phyloP scores from a whole-genome alignment of 2,113 vertebrate species.

The Campylomormyrus numenius region DNA sequence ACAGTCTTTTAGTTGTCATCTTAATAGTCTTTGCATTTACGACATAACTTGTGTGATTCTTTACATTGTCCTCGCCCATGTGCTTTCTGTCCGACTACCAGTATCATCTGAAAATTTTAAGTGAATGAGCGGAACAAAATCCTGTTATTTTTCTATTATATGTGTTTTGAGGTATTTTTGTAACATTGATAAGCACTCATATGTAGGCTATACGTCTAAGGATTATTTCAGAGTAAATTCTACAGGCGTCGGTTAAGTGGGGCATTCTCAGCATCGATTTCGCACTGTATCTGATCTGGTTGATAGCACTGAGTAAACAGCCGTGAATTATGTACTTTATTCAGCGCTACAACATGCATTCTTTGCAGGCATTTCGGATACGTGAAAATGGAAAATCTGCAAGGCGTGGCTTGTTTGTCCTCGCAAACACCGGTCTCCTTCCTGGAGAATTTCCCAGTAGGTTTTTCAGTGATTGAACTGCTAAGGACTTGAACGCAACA shows the following conservation, averaged over 20 bases:
- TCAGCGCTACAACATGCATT: background rate
- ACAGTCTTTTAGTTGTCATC: background rate
- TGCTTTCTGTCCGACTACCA: background rate
- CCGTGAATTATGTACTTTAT: background rate
- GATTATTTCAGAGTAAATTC: background rate
- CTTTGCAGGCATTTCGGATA: background rate
- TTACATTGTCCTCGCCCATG: background rate
- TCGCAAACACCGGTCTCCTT: background rate
- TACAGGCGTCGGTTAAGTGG: background rate
- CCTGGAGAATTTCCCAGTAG: background rate
- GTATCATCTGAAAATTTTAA: background rate
- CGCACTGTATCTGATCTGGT: background rate
- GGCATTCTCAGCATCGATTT: background rate
- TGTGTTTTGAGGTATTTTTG: background rate
- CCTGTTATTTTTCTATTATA: background rate
- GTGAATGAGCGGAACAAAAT: background rate
- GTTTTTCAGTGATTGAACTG: background rate
- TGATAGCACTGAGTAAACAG: background rate
- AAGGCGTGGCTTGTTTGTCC: conserved; percentile 23
- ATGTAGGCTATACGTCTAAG: background rate
- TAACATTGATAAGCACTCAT: background rate
- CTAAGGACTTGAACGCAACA: background rate
- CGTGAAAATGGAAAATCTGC: conserved; percentile 9
- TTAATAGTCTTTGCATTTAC: background rate
- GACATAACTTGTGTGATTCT: background rate